Conservation (phyloP, 2,797 vertebrate genomes). For the Tinamus major region DNA sequence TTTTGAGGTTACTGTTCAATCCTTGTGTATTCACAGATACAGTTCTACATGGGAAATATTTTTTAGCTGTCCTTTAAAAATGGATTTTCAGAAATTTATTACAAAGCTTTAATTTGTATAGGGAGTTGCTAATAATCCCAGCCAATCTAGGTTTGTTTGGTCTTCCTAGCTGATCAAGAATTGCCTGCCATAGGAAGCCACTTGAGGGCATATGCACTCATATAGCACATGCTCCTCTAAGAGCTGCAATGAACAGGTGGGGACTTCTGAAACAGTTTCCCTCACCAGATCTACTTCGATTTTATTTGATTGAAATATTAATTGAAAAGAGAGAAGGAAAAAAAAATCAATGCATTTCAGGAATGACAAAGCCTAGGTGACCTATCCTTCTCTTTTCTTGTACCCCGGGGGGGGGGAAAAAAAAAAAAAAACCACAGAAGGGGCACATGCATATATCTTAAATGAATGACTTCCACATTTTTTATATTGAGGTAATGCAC, state of each 20-base stretch:
- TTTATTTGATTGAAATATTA: not conserved
- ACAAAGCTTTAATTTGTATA: not conserved
- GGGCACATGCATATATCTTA: not conserved
- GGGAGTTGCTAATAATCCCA: not conserved
- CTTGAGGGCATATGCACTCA: accelerated
- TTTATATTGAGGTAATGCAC: not conserved
- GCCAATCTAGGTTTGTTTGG: not conserved
- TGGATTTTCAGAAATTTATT: not conserved
- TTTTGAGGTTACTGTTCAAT: not conserved
- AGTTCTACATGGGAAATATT: not conserved
- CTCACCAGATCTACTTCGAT: not conserved
- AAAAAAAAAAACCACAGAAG: not conserved
- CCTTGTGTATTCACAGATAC: not conserved
- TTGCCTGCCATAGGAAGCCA: not conserved
- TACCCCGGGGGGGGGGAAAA: not conserved
- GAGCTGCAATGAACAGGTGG: not conserved
- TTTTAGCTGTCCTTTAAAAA: not conserved
- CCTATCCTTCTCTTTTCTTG: not conserved
- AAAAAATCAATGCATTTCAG: not conserved
- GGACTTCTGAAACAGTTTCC: not conserved
- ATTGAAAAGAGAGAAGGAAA: not conserved
- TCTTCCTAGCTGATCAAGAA: not conserved
- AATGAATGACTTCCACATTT: not conserved
- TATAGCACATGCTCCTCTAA: not conserved
- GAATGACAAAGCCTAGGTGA: not conserved